These are phyloP conservation scores for Megaceryle torquata DNA, from an alignment of 2,113 vertebrate species.

Conservation along the genomic window DNA sequence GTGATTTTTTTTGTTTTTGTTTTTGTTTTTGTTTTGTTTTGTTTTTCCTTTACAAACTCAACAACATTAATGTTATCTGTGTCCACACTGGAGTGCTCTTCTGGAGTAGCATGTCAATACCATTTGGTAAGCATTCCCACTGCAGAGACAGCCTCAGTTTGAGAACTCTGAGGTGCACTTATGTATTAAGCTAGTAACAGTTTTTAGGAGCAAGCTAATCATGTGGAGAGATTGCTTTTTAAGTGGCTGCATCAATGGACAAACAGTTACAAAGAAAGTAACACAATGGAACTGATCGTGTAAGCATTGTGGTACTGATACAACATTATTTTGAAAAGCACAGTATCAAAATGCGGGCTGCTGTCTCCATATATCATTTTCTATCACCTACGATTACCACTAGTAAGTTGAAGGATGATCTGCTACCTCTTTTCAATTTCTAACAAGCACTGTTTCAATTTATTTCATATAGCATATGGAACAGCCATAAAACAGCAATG, in stretches of 20 bases:
- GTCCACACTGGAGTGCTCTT: neutral
- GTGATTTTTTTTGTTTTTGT: neutral
- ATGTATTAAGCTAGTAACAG: neutral
- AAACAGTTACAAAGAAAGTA: neutral
- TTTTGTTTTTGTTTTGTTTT: neutral
- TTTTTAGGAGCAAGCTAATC: neutral
- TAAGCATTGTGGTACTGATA: neutral
- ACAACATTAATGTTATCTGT: neutral
- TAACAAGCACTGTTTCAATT: slow-evolving; percentile 19
- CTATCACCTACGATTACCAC: neutral
- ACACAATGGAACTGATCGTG: neutral
- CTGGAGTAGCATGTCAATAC: neutral
- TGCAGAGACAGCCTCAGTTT: neutral
- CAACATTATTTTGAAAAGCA: neutral
- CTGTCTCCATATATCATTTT: neutral
- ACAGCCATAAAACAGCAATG: neutral
- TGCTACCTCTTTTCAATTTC: neutral
- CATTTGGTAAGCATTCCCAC: neutral
- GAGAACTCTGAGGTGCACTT: neutral
- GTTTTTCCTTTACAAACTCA: neutral
- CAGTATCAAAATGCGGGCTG: neutral
- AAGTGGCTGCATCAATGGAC: neutral
- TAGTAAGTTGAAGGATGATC: neutral
- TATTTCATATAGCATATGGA: neutral
- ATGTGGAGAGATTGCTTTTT: neutral